phyloP scores from a whole-genome alignment of 92 coral and sea anemone genomes.

The Epizoanthus stellaris region DNA sequence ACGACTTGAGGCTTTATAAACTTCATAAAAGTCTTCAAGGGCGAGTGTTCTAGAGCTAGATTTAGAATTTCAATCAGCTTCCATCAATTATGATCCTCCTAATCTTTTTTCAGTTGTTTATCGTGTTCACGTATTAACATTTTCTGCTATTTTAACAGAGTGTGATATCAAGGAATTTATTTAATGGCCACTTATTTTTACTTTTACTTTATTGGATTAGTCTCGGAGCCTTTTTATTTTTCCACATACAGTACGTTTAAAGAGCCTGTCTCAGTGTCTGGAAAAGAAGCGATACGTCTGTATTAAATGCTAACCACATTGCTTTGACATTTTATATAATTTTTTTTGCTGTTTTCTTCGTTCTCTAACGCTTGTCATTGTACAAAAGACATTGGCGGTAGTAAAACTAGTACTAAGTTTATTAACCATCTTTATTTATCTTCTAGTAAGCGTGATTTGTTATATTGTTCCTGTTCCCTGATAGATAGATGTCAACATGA shows the following conservation, averaged over 20 bases:
- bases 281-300: slow-evolving; percentile 44
- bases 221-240: slow-evolving; percentile 20
- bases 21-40: background rate
- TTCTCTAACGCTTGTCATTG: background rate
- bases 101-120: background rate
- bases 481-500: slow-evolving; percentile 33
- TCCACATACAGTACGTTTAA: slow-evolving; percentile 12
- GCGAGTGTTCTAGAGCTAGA: background rate
- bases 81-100: background rate
- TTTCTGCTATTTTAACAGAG: slow-evolving; percentile 15
- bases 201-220: slow-evolving; percentile 34
- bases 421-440: slow-evolving; percentile 13
- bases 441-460: slow-evolving; percentile 43
- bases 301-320: slow-evolving; percentile 35
- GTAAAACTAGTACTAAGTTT: slow-evolving; percentile 14
- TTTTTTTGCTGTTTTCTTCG: background rate
- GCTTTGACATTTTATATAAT: background rate
- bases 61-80: background rate
- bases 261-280: slow-evolving; percentile 48
- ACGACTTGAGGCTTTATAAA: background rate
- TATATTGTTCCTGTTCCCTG: slow-evolving; percentile 32
- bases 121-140: slow-evolving; percentile 3
- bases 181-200: slow-evolving; percentile 33
- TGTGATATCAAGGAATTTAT: slow-evolving; percentile 14
- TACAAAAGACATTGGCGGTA: background rate